These are phyloP conservation scores for Silurus aristotelis DNA, from an alignment of 2,797 vertebrate genomes.

Conservation along the genomic window DNA sequence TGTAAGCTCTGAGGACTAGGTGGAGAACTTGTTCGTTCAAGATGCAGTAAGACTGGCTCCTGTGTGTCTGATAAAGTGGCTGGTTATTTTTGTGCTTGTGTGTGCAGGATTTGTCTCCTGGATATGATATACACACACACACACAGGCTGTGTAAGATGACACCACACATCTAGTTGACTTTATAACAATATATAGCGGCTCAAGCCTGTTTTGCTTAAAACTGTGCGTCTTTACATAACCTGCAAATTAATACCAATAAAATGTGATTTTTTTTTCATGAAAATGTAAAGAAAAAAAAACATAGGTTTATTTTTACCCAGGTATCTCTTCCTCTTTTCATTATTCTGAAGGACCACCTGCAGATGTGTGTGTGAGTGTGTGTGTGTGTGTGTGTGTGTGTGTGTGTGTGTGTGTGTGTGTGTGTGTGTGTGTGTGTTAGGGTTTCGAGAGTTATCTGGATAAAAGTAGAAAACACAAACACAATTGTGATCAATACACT, in stretches of 20 bases:
- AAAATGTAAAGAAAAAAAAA: slow-evolving; percentile 30
- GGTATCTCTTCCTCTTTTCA: slow-evolving; percentile 19
- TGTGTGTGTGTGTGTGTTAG: slow-evolving; percentile 12
- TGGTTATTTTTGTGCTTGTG: slow-evolving; percentile 38
- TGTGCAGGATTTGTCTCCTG: slow-evolving; percentile 19
- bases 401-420: slow-evolving; percentile 25
- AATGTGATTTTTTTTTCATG: neutral
- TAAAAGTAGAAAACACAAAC: slow-evolving; percentile 35
- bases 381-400: too few relatives aligned
- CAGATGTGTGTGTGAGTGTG: slow-evolving; percentile 34
- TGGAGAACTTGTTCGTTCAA: slow-evolving; percentile 41
- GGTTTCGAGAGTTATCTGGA: slow-evolving; percentile 18
- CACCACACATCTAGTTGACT: neutral
- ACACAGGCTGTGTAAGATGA: slow-evolving; percentile 8
- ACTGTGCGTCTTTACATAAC: neutral
- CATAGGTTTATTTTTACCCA: slow-evolving; percentile 37
- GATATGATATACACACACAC: slow-evolving; percentile 1
- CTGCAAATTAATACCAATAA: slow-evolving; percentile 3
- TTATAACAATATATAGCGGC: neutral
- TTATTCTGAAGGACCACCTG: slow-evolving; percentile 46
- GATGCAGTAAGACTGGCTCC: slow-evolving; percentile 46
- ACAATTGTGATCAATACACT: slow-evolving; percentile 42
- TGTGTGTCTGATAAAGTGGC: slow-evolving; percentile 49
- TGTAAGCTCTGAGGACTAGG: slow-evolving; percentile 31
- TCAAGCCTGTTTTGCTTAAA: neutral